Evolutionary conservation across 37 sponge, comb jelly and placozoan species (phyloP), one percentile per base, ranked within the genome.

Genomic region (Lycopodina hypogea): DNA sequence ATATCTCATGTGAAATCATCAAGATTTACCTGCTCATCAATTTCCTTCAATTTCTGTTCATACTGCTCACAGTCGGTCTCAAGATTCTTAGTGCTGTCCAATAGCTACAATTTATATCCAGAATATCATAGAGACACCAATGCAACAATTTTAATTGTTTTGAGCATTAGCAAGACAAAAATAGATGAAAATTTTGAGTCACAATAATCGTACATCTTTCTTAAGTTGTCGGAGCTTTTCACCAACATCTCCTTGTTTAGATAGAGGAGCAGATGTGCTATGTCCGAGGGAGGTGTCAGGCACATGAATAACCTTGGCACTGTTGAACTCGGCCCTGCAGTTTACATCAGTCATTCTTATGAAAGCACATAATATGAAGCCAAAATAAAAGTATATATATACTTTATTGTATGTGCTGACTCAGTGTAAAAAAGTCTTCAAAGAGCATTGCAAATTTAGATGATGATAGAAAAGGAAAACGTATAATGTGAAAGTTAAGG

Each of bases 21-120:
- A n/a, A n/a, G n/a, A n/a, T n/a, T n/a, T 45, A 65, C 66, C 66
- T 65, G 18, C 55, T 33, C 75, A 26, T 56, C 75, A 19, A 39
- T 56, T 74, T 42, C 75, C 45, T 56, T 42, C 35, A 37, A 2
- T 74, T 53, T 74, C 36, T 56, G 57, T 55, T 42, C 75, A 56
- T 33, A 42, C 32, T 18, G 12, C 45, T 33, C 75, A 52, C 4
- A 9, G 37, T 53, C 55, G 22, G 37, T 6, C 55, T 56, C 75
- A 2, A 65, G 66, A 8, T 65, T 32, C 11, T 58, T 58, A 24
- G 23, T 21, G 59, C 59, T 58, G 4, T 14, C 21, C 23, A 24
- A 58, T 14, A 58, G 21, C 59, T 58, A 19, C 23, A 58, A 19
- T n/a, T n/a, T n/a, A n/a, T 21, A 58, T 8, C 26, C 23, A 58